Evolutionary conservation across 2,797 vertebrate genomes (phyloP), one percentile per base, ranked within the genome.

Genomic region (Tenualosa thibaudeaui): DNA sequence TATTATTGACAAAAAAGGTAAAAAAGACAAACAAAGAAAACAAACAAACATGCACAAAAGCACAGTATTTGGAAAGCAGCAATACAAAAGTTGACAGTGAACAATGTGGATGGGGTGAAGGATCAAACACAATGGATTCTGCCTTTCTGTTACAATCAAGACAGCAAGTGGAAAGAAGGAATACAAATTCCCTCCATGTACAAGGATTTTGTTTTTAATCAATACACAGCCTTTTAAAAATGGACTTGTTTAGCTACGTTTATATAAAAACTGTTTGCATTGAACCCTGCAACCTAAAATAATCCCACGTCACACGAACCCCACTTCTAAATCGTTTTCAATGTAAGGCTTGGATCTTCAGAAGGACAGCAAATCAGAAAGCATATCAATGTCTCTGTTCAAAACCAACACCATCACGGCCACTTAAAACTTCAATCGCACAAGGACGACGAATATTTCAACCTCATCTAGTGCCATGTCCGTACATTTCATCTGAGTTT

Each of bases 81-180:
- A 78, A 78, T 78, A 78, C 71, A 78, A 78, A 78, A 37, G 71
- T 15, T 46, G 40, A 78, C 37, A 78, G 71, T 43, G 37, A 78
- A 71, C 5, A 46, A 78, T 75, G 40, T 12, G 68, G 15, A 19
- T 75, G 68, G 68, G 68, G 68, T 17, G 17, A 22, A 78, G 37
- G 71, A 19, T 78, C 71, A 9, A 46, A 46, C 71, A 43, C 13
- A 46, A 8, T 15, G 71, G 19, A 22, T 22, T 46, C 71, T 43
- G 37, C 17, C 40, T 17, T 78, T 78, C 17, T 40, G 43, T 78
- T 17, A 31, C 31, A 22, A 43, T 46, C 4, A 43, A 78, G 37
- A 78, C 71, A 5, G 37, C 17, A 78, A 19, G 6, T 4, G 1
- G 19, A 78, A 37, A 31, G 65, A 71, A 71, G 13, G 5, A 71